Conservation (phyloP, 2,797 vertebrate genomes). For the Chromis chromis region DNA sequence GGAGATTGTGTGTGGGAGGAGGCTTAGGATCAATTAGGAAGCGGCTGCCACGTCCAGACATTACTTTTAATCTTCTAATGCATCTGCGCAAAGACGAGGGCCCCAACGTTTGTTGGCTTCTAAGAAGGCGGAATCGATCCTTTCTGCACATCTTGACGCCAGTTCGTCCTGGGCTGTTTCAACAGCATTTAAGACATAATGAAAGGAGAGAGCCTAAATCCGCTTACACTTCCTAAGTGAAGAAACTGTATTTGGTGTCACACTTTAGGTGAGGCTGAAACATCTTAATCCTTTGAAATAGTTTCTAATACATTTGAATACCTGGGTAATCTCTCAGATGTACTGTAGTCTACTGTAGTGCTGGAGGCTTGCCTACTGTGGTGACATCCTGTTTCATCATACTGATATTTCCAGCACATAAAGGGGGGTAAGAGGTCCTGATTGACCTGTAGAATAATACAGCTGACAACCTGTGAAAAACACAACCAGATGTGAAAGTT, state of each 20-base stretch:
- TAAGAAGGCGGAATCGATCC: slow-evolving; percentile 80
- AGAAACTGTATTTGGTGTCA: slow-evolving; percentile 77
- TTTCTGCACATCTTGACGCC: slow-evolving; percentile 68
- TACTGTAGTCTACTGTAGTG: slow-evolving; percentile 61
- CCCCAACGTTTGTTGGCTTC: slow-evolving; percentile 71
- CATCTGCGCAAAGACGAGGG: slow-evolving; percentile 72
- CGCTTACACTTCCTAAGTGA: slow-evolving; percentile 71
- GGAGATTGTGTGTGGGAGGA: slow-evolving; percentile 55
- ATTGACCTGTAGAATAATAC: slow-evolving; percentile 62
- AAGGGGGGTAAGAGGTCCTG: slow-evolving; percentile 48
- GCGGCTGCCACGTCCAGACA: slow-evolving; percentile 77
- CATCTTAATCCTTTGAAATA: slow-evolving; percentile 80
- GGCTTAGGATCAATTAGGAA: slow-evolving; percentile 84
- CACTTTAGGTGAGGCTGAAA: slow-evolving; percentile 74
- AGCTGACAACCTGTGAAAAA: slow-evolving; percentile 49
- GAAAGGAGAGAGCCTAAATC: slow-evolving; percentile 74
- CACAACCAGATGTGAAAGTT: slow-evolving; percentile 45
- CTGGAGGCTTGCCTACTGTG: slow-evolving; percentile 61
- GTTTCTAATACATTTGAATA: slow-evolving; percentile 82
- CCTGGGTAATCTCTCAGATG: slow-evolving; percentile 78
- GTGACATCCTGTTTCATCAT: slow-evolving; percentile 73
- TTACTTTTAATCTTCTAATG: slow-evolving; percentile 89
- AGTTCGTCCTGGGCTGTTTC: slow-evolving; percentile 66
- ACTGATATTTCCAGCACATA: slow-evolving; percentile 55
- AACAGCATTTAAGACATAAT: slow-evolving; percentile 74